Evolutionary conservation across 2,113 vertebrate species (phyloP).

Genomic region (Apeltes quadracus): DNA sequence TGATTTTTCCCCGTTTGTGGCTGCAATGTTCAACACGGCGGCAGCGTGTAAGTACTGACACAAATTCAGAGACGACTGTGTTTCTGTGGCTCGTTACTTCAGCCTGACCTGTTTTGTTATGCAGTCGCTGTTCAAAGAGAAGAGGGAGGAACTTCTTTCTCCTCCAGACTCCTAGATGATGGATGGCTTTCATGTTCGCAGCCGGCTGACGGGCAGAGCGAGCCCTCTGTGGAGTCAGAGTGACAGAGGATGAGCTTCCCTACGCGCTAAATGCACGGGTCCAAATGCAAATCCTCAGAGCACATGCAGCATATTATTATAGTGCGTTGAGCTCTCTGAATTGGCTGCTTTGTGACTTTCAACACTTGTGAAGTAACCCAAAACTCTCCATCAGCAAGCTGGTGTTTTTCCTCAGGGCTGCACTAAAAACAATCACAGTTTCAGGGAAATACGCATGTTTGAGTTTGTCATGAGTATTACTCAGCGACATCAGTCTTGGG

Average conservation of each 20-base stretch:
- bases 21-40: conserved; percentile 36
- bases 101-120: conserved; percentile 63
- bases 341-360: conserved; percentile 8
- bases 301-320: neutral
- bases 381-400: neutral
- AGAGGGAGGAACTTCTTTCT: conserved; percentile 43
- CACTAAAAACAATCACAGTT: neutral
- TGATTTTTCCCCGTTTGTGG: conserved; percentile 44
- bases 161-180: conserved; percentile 58
- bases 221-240: conserved; percentile 37
- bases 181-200: conserved; percentile 63
- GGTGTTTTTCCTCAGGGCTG: neutral
- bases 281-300: conserved; percentile 15
- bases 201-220: conserved; percentile 37
- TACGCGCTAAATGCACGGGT: conserved; percentile 17
- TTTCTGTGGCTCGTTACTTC: conserved; percentile 40
- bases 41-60: conserved; percentile 9
- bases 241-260: conserved; percentile 37
- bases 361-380: neutral
- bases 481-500: neutral
- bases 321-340: conserved; percentile 5
- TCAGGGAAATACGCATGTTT: neutral
- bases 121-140: conserved; percentile 47
- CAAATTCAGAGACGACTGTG: conserved; percentile 29
- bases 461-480: neutral